A percentile compares a stretch with the other conserved stretches of the same genome.
phyloP scores from a whole-genome alignment of 2,113 vertebrate genomes.

The Cyanocitta stelleri region DNA sequence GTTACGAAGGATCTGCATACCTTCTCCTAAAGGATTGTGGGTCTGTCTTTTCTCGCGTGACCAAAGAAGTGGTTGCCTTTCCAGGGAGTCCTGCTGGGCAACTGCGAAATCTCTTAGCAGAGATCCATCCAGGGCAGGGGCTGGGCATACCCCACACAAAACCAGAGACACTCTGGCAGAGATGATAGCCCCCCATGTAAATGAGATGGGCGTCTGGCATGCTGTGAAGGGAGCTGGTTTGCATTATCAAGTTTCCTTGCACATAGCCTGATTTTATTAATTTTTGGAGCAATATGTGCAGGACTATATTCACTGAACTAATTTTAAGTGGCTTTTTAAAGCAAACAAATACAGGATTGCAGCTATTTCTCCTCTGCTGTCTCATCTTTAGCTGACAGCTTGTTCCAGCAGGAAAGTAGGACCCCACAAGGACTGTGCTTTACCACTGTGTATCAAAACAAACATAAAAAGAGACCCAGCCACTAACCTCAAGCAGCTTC shows the following conservation, averaged over 20 bases:
- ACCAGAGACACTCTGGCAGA: not conserved
- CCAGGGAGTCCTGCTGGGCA: too few relatives aligned
- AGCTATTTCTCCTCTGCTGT: not conserved
- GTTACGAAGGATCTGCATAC: too few relatives aligned
- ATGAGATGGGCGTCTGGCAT: not conserved
- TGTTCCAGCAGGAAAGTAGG: not conserved
- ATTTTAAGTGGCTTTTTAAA: conserved; percentile 49
- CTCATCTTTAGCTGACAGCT: conserved; percentile 3
- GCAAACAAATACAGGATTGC: conserved; percentile 28
- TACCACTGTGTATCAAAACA: not conserved
- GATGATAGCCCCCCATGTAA: not conserved
- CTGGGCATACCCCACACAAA: not conserved
- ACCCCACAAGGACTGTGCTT: not conserved
- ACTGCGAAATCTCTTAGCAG: too few relatives aligned
- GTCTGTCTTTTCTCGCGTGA: too few relatives aligned
- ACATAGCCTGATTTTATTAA: conserved; percentile 6
- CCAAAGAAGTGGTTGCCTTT: too few relatives aligned
- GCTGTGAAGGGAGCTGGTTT: not conserved
- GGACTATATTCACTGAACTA: not conserved
- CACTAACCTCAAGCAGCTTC: not conserved
- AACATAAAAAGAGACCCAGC: not conserved
- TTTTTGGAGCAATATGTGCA: not conserved
- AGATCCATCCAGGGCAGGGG: too few relatives aligned
- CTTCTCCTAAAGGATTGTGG: too few relatives aligned
- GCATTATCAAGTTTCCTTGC: not conserved